Evolutionary conservation across 2,797 vertebrate genomes (phyloP).

Genomic region (Molossus molossus): DNA sequence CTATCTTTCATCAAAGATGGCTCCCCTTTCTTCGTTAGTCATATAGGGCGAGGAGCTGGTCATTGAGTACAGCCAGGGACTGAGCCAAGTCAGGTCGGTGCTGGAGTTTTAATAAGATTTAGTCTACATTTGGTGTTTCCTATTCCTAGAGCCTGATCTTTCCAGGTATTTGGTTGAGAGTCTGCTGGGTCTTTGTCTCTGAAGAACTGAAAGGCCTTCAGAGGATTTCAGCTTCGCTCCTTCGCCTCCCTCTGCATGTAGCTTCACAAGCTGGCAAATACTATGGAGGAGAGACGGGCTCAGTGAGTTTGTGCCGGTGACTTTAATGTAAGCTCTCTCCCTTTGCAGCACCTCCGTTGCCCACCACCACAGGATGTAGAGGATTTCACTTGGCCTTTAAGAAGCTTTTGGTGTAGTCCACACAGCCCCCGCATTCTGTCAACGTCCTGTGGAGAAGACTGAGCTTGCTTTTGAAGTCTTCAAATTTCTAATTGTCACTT

Average conservation of each 20-base stretch:
- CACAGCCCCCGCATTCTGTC: background rate
- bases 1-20: background rate
- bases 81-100: background rate
- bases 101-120: constrained; percentile 7
- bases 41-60: background rate
- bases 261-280: background rate
- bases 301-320: background rate
- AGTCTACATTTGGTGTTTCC: background rate
- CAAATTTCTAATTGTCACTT: background rate
- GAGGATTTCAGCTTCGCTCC: background rate
- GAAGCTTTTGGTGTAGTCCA: background rate
- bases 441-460: background rate
- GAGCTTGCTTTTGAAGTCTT: background rate
- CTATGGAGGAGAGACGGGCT: background rate
- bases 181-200: background rate
- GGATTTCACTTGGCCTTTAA: background rate
- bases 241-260: background rate
- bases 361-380: background rate
- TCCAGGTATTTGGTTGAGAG: constrained; percentile 31
- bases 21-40: background rate
- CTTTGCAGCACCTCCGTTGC: background rate
- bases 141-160: background rate
- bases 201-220: background rate
- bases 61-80: background rate
- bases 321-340: background rate